These are phyloP conservation scores for Salticus scenicus DNA, from an alignment of 2,888 invertebrate species.

Conservation along the genomic window DNA sequence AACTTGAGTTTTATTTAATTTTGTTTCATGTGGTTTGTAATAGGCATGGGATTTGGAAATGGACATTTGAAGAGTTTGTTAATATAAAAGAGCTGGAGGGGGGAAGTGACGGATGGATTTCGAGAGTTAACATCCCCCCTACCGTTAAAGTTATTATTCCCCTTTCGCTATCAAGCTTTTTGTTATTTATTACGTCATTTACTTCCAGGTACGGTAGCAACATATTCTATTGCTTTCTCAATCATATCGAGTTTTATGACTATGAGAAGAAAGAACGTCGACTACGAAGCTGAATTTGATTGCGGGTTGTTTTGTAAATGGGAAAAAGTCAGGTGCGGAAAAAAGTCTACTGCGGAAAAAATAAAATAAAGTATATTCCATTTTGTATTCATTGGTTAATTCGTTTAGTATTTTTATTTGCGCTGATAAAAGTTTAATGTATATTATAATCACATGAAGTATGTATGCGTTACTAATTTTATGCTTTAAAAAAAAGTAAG, in stretches of 20 bases:
- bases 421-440: too few species aligned
- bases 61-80: constrained; percentile 4
- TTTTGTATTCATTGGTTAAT: too few species aligned
- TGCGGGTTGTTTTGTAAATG: not conserved
- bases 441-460: too few species aligned
- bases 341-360: too few species aligned
- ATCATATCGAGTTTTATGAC: not conserved
- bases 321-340: too few species aligned
- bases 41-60: constrained; percentile 3
- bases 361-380: too few species aligned
- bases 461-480: too few species aligned
- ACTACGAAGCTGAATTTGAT: not conserved
- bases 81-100: not conserved
- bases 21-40: constrained; percentile 15
- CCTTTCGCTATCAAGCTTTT: not conserved
- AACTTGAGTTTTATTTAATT: constrained; percentile 6
- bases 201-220: not conserved
- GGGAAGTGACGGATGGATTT: not conserved
- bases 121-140: not conserved
- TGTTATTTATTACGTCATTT: constrained; percentile 12
- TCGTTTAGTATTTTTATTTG: too few species aligned
- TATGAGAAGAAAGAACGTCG: not conserved
- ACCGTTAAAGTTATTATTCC: not conserved
- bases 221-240: not conserved
- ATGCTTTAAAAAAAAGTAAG: too few species aligned